A percentile compares a stretch with the other conserved stretches of the same genome.
These are phyloP conservation scores for Temnothorax ravouxi DNA, from an alignment of 2,888 invertebrate species.

Conservation along the genomic window DNA sequence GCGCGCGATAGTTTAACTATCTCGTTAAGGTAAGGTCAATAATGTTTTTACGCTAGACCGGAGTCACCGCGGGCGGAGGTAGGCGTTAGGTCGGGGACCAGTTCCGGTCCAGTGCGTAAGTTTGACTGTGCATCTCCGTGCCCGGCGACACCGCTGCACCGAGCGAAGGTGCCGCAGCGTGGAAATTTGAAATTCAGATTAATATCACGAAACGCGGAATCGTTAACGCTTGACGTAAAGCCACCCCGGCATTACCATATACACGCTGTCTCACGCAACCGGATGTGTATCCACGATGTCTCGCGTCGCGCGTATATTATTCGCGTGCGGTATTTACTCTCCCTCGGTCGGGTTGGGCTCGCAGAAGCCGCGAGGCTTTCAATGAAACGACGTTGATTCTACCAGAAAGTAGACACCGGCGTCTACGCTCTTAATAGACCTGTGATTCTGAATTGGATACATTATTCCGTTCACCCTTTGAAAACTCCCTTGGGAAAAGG, in stretches of 20 bases:
- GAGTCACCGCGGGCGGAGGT: not conserved
- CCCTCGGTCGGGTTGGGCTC: not conserved
- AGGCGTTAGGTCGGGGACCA: conserved; percentile 2
- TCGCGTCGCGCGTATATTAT: conserved; percentile 33
- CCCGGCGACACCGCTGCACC: conserved; percentile 60
- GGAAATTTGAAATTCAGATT: conserved; percentile 77
- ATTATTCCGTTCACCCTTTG: conserved; percentile 28
- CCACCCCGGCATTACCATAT: conserved; percentile 72
- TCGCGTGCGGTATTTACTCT: conserved; percentile 39
- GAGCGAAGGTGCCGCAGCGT: conserved; percentile 64
- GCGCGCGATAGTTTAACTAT: conserved; percentile 33
- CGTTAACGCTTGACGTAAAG: conserved; percentile 74
- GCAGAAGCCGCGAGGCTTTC: conserved; percentile 12
- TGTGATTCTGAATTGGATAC: conserved; percentile 49
- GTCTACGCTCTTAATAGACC: conserved; percentile 41
- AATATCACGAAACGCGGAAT: conserved; percentile 69
- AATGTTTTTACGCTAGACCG: conserved; percentile 52
- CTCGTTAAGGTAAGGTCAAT: conserved; percentile 49
- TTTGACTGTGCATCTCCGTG: conserved; percentile 54
- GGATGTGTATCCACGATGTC: conserved; percentile 39
- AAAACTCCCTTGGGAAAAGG: not conserved
- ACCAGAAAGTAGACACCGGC: conserved; percentile 42
- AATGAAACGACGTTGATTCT: conserved; percentile 48
- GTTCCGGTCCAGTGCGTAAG: conserved; percentile 42
- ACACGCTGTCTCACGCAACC: conserved; percentile 66